Evolutionary conservation across 2,888 invertebrate species (phyloP), one percentile per base, ranked within the genome.

Genomic region (Crossocerus cetratus): DNA sequence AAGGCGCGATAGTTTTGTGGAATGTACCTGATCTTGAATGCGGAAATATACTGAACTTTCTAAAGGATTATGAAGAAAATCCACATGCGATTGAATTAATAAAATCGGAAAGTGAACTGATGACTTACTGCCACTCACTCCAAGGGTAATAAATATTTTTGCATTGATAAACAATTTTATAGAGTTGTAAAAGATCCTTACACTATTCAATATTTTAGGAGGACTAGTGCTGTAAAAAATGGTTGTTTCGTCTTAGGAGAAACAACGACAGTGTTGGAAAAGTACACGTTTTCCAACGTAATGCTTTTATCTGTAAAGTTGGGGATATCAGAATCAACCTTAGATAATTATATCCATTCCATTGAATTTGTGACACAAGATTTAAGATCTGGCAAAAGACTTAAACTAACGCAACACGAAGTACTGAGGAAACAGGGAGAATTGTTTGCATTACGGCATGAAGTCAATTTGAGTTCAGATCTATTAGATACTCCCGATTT

Each of bases 401-500:
- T 97, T 2, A 92, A 92, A 74, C 93, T 96, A 87, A 93, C 94
- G 0, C 93, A 94, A 83, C 92, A 93, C 69, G 93, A 96, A 89
- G 94, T 96, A 4, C 90, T 96, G 44, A 92, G 93, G 43, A 96
- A 95, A 88, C 95, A 95, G 61, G 98, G 98, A 0, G 96, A 98
- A 92, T 89, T 98, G 20, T 97, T 97, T 88, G 95, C 96, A 0
- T 91, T 98, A 42, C 93, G 98, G 3, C 98, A 98, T 91, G 93
- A 95, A 20, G 94, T 99, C 65, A 99, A 98, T 90, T 92, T 99
- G 77, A 97, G 97, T 82, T 98, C 98, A 0, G 98, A 99, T 90
- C 91, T 99, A 55, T 91, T 99, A 78, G 98, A 98, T 90, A 97
- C 97, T 0, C 98, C 99, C 0, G 99, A 99, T 91, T 98, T 98